phyloP scores from a whole-genome alignment of 2,113 vertebrate genomes.

The Hemiscyllium ocellatum region DNA sequence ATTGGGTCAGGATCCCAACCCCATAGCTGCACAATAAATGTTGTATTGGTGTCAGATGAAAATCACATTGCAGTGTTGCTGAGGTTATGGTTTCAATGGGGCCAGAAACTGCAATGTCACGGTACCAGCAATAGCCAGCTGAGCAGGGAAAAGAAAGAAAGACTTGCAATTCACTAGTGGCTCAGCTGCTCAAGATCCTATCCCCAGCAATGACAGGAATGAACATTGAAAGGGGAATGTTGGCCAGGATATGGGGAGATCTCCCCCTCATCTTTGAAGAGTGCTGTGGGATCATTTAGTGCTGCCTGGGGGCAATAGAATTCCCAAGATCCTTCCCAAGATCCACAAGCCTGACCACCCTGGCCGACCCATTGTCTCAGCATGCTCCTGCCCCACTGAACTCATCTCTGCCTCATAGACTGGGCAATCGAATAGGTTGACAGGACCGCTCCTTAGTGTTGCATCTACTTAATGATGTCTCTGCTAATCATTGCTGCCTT shows the following conservation, averaged over 20 bases:
- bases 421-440: neutral
- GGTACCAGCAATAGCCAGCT: neutral
- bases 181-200: neutral
- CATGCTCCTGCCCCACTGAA: too few relatives aligned
- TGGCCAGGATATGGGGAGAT: neutral
- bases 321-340: too few relatives aligned
- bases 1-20: neutral
- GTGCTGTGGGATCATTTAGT: neutral
- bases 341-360: too few relatives aligned
- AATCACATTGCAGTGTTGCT: neutral
- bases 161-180: neutral
- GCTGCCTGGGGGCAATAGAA: neutral
- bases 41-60: neutral
- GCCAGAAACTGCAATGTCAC: neutral
- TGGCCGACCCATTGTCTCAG: too few relatives aligned
- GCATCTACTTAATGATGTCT: neutral
- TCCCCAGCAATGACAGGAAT: neutral
- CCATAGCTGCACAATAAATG: neutral
- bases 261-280: neutral
- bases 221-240: neutral
- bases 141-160: neutral
- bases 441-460: neutral
- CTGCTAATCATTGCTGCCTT: neutral
- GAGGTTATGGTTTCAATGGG: neutral
- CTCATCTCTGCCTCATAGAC: too few relatives aligned